phyloP scores from a whole-genome alignment of 2,888 invertebrate species.

The Oscheius sp. region DNA sequence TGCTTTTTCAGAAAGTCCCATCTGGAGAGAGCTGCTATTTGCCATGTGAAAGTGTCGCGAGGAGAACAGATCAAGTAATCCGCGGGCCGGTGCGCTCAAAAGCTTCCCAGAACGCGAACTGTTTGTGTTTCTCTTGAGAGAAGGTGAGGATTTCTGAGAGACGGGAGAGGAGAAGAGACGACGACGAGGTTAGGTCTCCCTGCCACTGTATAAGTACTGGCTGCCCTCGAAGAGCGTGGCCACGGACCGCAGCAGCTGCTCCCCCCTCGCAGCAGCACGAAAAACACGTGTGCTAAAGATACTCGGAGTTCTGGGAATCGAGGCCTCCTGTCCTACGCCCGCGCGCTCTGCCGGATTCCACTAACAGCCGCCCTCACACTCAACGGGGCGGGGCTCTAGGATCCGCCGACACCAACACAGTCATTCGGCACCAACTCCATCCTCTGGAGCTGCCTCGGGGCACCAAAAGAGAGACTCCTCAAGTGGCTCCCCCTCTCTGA shows the following conservation, averaged over 20 bases:
- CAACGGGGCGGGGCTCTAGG: slow-evolving; percentile 18
- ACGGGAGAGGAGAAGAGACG: slow-evolving; percentile 1
- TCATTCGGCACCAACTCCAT: slow-evolving; percentile 11
- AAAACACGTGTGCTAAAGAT: slow-evolving; percentile 39
- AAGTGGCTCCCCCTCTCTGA: slow-evolving; percentile 1
- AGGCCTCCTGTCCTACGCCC: slow-evolving; percentile 14
- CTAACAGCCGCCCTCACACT: slow-evolving; percentile 38
- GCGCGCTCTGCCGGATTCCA: slow-evolving; percentile 27
- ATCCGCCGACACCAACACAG: slow-evolving; percentile 25
- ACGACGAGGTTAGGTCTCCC: slow-evolving; percentile 1
- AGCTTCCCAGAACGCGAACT: slow-evolving; percentile 34
- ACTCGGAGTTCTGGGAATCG: slow-evolving; percentile 33
- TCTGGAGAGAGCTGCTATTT: not conserved
- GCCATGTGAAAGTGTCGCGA: slow-evolving; percentile 25
- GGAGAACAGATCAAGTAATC: slow-evolving; percentile 32
- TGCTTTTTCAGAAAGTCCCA: not conserved
- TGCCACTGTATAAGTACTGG: not conserved
- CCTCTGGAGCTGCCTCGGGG: slow-evolving; percentile 21
- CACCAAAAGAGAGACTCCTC: not conserved
- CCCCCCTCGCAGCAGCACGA: slow-evolving; percentile 3
- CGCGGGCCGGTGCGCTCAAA: slow-evolving; percentile 23
- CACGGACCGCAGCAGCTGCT: slow-evolving; percentile 7
- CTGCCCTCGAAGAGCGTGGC: not conserved
- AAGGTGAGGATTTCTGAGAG: slow-evolving; percentile 33
- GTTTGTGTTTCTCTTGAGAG: slow-evolving; percentile 36